phyloP scores from a whole-genome alignment of 2,797 vertebrate genomes.

The Sebastes itinus region DNA sequence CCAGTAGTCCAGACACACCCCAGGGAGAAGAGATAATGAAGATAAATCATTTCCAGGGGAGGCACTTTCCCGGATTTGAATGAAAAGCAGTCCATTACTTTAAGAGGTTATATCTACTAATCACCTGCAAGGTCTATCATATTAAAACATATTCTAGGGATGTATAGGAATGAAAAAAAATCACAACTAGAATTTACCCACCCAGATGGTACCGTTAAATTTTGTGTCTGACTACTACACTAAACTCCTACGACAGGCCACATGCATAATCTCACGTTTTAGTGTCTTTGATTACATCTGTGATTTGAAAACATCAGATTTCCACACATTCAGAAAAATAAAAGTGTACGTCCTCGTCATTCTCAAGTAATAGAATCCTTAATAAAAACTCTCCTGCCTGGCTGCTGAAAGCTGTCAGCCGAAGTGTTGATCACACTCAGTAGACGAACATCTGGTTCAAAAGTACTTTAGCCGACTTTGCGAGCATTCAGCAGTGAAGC shows the following conservation, averaged over 20 bases:
- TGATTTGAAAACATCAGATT: neutral
- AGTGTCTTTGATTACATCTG: neutral
- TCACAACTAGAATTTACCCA: too few species aligned
- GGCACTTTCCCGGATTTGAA: neutral
- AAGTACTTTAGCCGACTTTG: neutral
- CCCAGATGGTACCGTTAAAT: neutral
- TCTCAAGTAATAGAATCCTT: neutral
- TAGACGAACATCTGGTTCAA: neutral
- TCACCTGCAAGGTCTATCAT: neutral
- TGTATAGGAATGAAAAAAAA: neutral
- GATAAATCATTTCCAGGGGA: neutral
- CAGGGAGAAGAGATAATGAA: neutral
- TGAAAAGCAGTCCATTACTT: neutral
- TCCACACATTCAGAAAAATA: neutral
- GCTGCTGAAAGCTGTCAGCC: neutral
- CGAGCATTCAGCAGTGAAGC: neutral
- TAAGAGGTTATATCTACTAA: neutral
- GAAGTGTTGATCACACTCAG: neutral
- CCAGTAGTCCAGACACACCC: neutral
- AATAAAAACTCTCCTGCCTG: neutral
- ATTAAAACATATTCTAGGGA: neutral
- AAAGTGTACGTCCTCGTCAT: neutral
- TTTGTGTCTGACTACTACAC: neutral
- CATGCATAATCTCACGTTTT: neutral
- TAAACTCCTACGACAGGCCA: neutral